Percentiles rank a stretch among this genome's conserved stretches.
Conservation (phyloP, 2,113 vertebrate genomes). For the Conger conger region DNA sequence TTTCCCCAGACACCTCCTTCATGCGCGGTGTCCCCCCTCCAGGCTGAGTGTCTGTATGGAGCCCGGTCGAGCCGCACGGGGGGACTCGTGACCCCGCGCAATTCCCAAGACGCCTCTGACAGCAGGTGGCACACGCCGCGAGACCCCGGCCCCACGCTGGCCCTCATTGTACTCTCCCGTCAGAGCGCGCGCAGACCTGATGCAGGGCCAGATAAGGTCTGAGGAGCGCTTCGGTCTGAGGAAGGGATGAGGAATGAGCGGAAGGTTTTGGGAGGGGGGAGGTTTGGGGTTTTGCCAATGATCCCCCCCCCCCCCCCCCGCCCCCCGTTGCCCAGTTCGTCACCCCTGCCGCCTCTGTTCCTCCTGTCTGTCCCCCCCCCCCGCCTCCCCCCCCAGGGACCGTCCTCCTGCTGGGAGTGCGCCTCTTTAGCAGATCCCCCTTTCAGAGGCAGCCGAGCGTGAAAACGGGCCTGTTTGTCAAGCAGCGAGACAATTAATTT, state of each 20-base stretch:
- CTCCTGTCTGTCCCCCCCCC: conserved; percentile 30
- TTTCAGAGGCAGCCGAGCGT: conserved; percentile 68
- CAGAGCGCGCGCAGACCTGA: conserved; percentile 27
- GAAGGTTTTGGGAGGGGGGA: conserved; percentile 22
- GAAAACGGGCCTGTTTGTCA: conserved; percentile 75
- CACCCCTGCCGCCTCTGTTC: conserved; percentile 15
- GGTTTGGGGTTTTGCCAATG: conserved; percentile 45
- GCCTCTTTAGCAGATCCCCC: conserved; percentile 64
- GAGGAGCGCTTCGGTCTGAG: conserved; percentile 15
- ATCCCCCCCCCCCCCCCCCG: conserved; percentile 35
- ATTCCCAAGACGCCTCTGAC: conserved; percentile 66
- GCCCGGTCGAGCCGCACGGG: conserved; percentile 58
- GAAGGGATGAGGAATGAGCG: conserved; percentile 48
- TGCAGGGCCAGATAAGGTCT: background rate
- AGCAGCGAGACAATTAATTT: conserved; percentile 73
- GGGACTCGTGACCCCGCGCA: conserved; percentile 35
- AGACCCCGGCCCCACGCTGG: conserved; percentile 52
- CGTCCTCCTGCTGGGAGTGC: conserved; percentile 55
- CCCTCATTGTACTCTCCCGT: conserved; percentile 36
- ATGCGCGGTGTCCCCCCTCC: conserved; percentile 35
- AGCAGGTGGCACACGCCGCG: conserved; percentile 72
- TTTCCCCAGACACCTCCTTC: conserved; percentile 41
- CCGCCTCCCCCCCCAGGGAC: conserved; percentile 37
- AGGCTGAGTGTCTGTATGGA: conserved; percentile 68
- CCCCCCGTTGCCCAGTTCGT: conserved; percentile 25